phyloP scores from a whole-genome alignment of 2,888 invertebrate species.

The Globia sparganii region DNA sequence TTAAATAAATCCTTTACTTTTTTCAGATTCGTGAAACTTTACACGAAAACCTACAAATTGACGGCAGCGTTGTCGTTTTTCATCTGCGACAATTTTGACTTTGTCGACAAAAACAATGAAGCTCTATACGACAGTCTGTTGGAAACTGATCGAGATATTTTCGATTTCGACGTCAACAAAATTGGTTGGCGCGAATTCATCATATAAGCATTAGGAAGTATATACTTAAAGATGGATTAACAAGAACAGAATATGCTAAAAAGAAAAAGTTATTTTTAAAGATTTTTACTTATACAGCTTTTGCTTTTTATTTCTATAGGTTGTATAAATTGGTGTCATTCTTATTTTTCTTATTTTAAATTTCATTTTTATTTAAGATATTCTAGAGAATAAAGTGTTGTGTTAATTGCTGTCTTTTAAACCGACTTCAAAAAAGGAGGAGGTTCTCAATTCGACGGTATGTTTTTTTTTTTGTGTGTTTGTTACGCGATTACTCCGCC shows the following conservation, averaged over 20 bases:
- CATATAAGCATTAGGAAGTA: conserved; percentile 47
- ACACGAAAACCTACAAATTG: conserved; percentile 63
- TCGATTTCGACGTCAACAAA: conserved; percentile 62
- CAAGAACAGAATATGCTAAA: conserved; percentile 41
- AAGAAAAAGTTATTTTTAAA: conserved; percentile 50
- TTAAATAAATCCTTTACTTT: not conserved
- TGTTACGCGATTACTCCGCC: no score
- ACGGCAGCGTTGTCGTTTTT: conserved; percentile 48
- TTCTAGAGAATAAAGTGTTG: not conserved
- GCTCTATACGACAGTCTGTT: conserved; percentile 54
- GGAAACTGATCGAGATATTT: conserved; percentile 63
- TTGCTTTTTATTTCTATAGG: not conserved
- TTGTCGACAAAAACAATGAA: conserved; percentile 63
- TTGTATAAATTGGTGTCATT: conserved; percentile 11
- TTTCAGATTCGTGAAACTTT: conserved; percentile 65
- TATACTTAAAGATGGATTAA: conserved; percentile 60
- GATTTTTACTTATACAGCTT: not conserved
- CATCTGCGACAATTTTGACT: conserved; percentile 59
- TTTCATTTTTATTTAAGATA: not conserved
- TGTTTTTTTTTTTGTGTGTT: no score
- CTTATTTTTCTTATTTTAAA: not conserved
- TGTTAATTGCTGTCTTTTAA: not conserved
- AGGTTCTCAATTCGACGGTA: no score
- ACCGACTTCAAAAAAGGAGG: no score
- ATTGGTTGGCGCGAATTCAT: conserved; percentile 63